Evolutionary conservation across 2,797 vertebrate genomes (phyloP), one percentile per base, ranked within the genome.

Genomic region (Paguma larvata): DNA sequence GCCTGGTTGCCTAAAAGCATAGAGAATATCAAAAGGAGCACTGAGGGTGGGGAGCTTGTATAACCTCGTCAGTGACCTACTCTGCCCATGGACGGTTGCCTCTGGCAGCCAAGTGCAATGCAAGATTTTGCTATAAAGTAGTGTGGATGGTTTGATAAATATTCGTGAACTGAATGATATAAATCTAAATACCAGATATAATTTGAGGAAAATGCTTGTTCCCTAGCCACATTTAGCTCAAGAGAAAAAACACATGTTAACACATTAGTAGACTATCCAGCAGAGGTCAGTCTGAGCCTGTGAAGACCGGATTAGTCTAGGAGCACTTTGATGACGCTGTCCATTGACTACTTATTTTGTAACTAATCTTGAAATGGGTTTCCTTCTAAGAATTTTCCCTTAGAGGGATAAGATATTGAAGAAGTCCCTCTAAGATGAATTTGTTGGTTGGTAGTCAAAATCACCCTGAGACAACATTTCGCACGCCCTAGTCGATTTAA

Each of bases 261-360:
- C n/a, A 62, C 27, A 15, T 82, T 72, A 79, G 25, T 72, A 18
- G 73, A 67, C 62, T 96, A 67, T 70, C 95, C 77, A 95, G 91
- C 72, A 89, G 92, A 94, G 90, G 92, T 85, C 87, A 96, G 95
- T 85, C 88, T 87, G 14, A 68, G 44, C n/a, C 16, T 23, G 8
- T 80, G 59, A 93, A 93, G 75, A 83, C 13, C 68, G 62, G 34
- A n/a, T 63, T 75, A 78, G 72, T 79, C 75, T 46, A 70, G 27
- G 41, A 85, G 10, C 27, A 59, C 62, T 70, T 75, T 19, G 34
- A n/a, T 72, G 53, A 78, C 4, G 25, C 32, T 25, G 13, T 67
- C 30, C 8, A 10, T 11, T 21, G 46, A 80, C 8, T 3, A 12
- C 23, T 70, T 72, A 41, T n/a, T 93, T 75, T 87, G 11, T 87